Evolutionary conservation across 2,113 vertebrate genomes (phyloP), one percentile per base, ranked within the genome.

Genomic region (Mirounga angustirostris): DNA sequence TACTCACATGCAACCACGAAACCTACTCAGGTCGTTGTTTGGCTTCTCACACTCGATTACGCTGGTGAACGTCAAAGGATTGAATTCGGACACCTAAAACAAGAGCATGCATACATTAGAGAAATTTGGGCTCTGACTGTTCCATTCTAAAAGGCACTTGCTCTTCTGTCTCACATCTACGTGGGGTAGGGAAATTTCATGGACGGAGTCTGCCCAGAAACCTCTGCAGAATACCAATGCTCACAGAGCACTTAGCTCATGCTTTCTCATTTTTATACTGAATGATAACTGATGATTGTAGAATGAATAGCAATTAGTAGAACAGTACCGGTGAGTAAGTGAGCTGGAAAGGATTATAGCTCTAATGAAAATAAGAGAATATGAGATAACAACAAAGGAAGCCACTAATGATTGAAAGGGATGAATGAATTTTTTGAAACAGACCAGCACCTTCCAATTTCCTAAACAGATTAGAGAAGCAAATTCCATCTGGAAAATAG

Each of bases 11-110:
- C 99, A 99, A 67, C 99, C 99, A 95, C 98, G 98, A 98, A 99
- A 99, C 95, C 99, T 98, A 98, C 99, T 99, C 97, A 99, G 99
- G 98, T 99, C 99, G 9, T 99, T 99, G 98, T 99, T 99, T 84
- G 99, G 99, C 97, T 99, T 99, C 98, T 99, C 99, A 56, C 99
- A 99, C 98, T 99, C 99, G 86, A 99, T 99, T 3, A 99, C n/a
- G 54, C 99, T 99, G 99, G 99, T 99, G 99, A 99, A 99, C 95
- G 99, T 99, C 95, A 99, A 86, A 0, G 99, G 99, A 95, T 99
- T 99, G 97, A 99, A 99, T 80, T 99, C 99, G 52, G 99, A 99
- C 97, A 99, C 99, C 99, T 99, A 98, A 58, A 99, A 99, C 93
- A 96, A 95, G 1, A 98, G 87, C 74, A 98, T 0, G 13, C 0